Percentiles rank a stretch among this genome's conserved stretches.
Conservation (phyloP, 2,113 vertebrate species). For the Spea multiplicata region DNA sequence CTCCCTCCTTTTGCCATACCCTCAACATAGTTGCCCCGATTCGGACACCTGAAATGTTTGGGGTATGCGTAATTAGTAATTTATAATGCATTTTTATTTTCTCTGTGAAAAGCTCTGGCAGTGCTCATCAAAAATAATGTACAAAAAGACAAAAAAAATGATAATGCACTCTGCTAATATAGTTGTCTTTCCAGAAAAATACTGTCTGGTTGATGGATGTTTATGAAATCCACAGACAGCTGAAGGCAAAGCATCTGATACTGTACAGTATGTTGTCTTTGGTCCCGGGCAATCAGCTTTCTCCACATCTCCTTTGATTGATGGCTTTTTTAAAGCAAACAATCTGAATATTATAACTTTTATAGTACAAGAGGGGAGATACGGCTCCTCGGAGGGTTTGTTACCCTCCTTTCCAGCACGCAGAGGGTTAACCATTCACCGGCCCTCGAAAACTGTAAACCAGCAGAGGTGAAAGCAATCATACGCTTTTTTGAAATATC, state of each 20-base stretch:
- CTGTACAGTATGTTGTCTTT: slow-evolving; percentile 21
- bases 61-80: too few species aligned
- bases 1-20: too few species aligned
- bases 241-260: slow-evolving; percentile 35
- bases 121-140: neutral
- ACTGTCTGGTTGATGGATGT: slow-evolving; percentile 38
- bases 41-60: too few species aligned
- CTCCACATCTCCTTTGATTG: neutral
- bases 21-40: too few species aligned
- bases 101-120: too few species aligned
- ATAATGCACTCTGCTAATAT: slow-evolving; percentile 26
- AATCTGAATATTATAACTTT: neutral
- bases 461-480: neutral
- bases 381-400: too few species aligned
- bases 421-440: too few species aligned
- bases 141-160: neutral
- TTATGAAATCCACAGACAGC: slow-evolving; percentile 27
- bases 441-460: neutral
- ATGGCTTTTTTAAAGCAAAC: slow-evolving; percentile 17
- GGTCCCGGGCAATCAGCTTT: slow-evolving; percentile 14
- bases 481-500: neutral
- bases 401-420: too few species aligned
- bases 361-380: neutral
- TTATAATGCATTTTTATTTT: too few species aligned
- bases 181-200: slow-evolving; percentile 8